Conservation (phyloP, 2,888 invertebrate species). For the Chorisops tibialis region DNA sequence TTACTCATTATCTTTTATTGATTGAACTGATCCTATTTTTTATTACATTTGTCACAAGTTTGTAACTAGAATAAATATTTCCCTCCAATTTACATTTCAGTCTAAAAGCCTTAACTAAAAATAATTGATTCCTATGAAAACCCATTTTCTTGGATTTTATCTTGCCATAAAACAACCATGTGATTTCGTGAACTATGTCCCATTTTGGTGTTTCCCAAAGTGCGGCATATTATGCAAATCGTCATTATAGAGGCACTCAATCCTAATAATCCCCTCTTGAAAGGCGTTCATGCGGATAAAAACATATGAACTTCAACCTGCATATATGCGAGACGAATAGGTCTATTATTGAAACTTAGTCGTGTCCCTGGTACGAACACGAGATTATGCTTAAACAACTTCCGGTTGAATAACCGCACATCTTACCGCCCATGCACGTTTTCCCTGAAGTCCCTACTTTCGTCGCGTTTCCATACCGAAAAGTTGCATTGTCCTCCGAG, state of each 20-base stretch:
- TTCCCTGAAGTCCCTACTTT: slow-evolving; percentile 15
- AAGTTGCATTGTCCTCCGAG: slow-evolving; percentile 30
- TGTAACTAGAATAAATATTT: too few species aligned
- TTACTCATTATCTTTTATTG: too few species aligned
- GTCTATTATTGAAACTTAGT: slow-evolving; percentile 3
- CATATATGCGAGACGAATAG: background rate
- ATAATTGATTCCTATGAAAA: too few species aligned
- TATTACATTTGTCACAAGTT: too few species aligned
- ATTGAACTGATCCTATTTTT: too few species aligned
- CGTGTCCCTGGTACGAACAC: slow-evolving; percentile 13
- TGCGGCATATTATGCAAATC: too few species aligned
- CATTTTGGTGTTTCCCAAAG: too few species aligned
- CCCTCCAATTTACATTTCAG: too few species aligned
- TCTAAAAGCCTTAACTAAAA: too few species aligned
- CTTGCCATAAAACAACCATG: too few species aligned
- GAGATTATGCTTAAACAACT: slow-evolving; percentile 32
- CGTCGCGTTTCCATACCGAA: slow-evolving; percentile 12
- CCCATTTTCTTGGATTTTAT: too few species aligned
- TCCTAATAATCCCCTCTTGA: slow-evolving; percentile 48
- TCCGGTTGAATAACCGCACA: slow-evolving; percentile 36
- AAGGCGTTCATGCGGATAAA: slow-evolving; percentile 44
- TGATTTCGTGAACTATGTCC: too few species aligned
- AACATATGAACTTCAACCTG: slow-evolving; percentile 13
- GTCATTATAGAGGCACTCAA: slow-evolving; percentile 8
- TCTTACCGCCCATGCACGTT: slow-evolving; percentile 32